Evolutionary conservation across 2,113 vertebrate species (phyloP).

Genomic region (Halcyon senegalensis): DNA sequence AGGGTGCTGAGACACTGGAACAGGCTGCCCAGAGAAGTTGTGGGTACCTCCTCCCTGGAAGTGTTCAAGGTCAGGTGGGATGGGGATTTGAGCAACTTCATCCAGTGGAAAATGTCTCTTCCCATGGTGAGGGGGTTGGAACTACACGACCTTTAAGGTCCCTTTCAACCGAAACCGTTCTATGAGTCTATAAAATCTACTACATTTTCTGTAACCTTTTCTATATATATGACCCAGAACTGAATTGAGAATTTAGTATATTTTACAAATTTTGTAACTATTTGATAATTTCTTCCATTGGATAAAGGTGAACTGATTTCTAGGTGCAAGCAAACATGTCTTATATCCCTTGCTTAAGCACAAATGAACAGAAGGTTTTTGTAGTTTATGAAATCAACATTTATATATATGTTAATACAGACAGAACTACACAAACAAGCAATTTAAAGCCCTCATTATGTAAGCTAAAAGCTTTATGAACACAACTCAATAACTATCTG

Average conservation of each 20-base stretch:
- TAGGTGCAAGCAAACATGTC: background rate
- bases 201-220: background rate
- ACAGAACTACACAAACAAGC: background rate
- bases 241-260: background rate
- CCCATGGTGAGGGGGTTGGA: too few species aligned
- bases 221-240: background rate
- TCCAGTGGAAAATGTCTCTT: background rate
- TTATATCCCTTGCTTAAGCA: background rate
- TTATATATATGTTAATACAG: background rate
- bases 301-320: background rate
- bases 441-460: background rate
- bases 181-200: background rate
- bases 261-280: background rate
- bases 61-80: background rate
- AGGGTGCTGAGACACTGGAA: background rate
- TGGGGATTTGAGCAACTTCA: background rate
- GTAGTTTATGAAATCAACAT: background rate
- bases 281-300: background rate
- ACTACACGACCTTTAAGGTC: background rate
- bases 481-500: background rate
- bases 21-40: background rate
- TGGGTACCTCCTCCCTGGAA: background rate
- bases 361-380: background rate
- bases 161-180: background rate
- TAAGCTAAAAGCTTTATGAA: background rate